Base-by-base conservation (phyloP, 2,113 vertebrate genomes). In the Nanorana parkeri region DNA sequence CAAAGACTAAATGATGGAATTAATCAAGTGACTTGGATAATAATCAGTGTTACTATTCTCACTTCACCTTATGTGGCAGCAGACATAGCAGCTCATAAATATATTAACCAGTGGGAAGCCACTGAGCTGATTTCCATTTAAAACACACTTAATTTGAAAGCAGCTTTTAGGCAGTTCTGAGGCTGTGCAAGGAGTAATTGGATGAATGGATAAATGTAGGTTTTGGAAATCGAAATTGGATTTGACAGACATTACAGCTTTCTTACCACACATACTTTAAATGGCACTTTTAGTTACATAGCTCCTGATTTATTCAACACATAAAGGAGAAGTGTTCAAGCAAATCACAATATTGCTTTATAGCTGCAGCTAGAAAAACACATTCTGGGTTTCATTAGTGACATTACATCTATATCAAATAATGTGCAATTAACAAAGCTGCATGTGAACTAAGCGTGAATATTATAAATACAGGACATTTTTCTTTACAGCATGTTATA, bases 151-250 rank as follows among this genome's bases (percentile, higher is more conserved):
- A 79, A 81, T 86, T 66, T 19, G 24, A 15, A 60, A 60, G n/a
- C n/a, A n/a, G 32, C 15, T 20, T 23, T 68, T 26, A 77, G 63
- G 32, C 23, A 52, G 71, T 23, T 61, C 10, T 23, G 47, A 60
- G 51, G 60, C 56, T 26, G n/a, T 64, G 84, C 61, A 77, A 58
- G 23, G 32, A 76, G 54, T 32, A 78, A 80, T 11, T 65, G 68
- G 19, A 36, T 68, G 55, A 71, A 72, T 71, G 83, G 79, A 84
- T 60, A 80, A 73, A 55, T 85, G 19, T 10, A 81, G 56, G 19
- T 28, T 75, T 85, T 84, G 64, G 72, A 87, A 84, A 73, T 55
- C 56, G 7, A 52, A 85, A n/a, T 78, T 20, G 54, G 8, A 19
- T 26, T 17, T 73, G 67, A 84, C 1, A 51, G 60, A 20, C 36